phyloP scores from a whole-genome alignment of 2,888 invertebrate genomes.

The Lochmaea crataegi region DNA sequence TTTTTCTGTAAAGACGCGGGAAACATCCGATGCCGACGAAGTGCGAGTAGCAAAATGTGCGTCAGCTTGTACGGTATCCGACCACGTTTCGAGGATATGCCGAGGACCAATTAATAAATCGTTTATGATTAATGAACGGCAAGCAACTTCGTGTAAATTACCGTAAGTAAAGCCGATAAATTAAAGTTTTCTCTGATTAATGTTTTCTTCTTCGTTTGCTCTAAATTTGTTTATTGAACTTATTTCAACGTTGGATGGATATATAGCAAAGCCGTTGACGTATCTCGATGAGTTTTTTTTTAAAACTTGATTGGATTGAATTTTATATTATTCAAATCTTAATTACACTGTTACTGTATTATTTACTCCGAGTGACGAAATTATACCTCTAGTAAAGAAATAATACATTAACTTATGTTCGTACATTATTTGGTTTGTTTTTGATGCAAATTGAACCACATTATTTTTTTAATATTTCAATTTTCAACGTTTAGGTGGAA shows the following conservation, averaged over 20 bases:
- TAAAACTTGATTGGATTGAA: too few species aligned
- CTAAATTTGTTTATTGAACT: neutral
- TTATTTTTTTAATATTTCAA: too few species aligned
- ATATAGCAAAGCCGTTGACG: too few species aligned
- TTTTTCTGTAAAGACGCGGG: neutral
- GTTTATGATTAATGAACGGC: slow-evolving; percentile 43
- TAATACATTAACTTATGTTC: too few species aligned
- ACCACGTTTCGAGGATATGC: neutral
- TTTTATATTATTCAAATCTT: too few species aligned
- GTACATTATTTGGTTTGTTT: too few species aligned
- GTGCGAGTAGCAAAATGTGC: slow-evolving; percentile 12
- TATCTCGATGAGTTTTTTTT: too few species aligned
- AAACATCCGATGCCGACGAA: neutral
- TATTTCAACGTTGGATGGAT: neutral
- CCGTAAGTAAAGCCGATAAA: slow-evolving; percentile 40
- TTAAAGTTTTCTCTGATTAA: slow-evolving; percentile 40
- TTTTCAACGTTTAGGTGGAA: too few species aligned
- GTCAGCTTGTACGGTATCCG: slow-evolving; percentile 17
- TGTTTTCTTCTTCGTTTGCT: neutral
- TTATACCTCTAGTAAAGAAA: too few species aligned
- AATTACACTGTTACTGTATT: too few species aligned
- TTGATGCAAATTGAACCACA: too few species aligned
- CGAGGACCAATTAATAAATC: slow-evolving; percentile 41
- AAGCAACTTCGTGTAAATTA: slow-evolving; percentile 42
- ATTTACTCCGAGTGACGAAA: too few species aligned